Conservation (phyloP, 2,797 vertebrate genomes). For the Triplophysa bombifrons region DNA sequence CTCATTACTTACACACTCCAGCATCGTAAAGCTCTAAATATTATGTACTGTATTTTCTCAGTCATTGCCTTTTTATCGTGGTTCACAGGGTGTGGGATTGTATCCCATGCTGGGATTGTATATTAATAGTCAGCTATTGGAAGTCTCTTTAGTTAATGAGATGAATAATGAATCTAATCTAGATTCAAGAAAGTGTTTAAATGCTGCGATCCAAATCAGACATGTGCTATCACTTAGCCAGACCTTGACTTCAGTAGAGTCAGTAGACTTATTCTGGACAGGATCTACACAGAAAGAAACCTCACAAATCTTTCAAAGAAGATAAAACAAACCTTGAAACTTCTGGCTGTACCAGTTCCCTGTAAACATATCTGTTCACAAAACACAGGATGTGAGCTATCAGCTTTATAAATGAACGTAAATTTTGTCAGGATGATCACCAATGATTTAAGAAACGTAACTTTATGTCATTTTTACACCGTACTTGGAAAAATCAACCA, state of each 20-base stretch:
- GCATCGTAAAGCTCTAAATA: not conserved
- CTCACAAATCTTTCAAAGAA: no score
- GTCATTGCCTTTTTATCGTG: not conserved
- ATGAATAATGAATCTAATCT: not conserved
- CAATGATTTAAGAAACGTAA: no score
- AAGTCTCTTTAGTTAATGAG: not conserved
- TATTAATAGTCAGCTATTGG: not conserved
- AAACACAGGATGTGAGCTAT: no score
- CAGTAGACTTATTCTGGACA: no score
- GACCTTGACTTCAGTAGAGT: not conserved
- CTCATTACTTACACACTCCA: not conserved
- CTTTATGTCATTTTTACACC: no score
- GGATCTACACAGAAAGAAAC: no score
- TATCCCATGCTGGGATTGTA: not conserved
- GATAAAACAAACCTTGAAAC: no score
- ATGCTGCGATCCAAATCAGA: no score
- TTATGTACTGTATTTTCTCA: not conserved
- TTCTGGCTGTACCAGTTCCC: no score
- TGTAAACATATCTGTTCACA: no score
- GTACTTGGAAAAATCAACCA: not conserved
- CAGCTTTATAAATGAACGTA: no score
- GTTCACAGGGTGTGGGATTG: not conserved
- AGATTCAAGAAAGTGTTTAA: not conserved
- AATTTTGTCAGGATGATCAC: no score
- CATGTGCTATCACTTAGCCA: not conserved